Base-by-base conservation (phyloP, 37 sponge, comb jelly and placozoan species). In the Agelas oroides region DNA sequence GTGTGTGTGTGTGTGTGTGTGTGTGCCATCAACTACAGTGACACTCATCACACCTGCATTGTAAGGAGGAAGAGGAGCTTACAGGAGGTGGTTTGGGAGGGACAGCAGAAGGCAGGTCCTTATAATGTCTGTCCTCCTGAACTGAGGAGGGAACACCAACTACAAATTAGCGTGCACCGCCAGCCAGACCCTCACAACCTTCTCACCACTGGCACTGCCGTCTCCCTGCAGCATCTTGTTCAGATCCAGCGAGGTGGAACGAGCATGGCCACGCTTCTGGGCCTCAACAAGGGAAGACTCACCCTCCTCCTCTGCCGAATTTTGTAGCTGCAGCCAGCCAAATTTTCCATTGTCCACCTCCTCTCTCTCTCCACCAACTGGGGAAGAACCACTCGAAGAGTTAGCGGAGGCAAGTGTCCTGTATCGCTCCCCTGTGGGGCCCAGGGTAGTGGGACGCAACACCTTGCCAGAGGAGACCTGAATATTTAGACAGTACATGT, bases 1-100 rank as follows among this genome's bases (percentile, higher is more conserved):
- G n/a, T n/a, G n/a, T n/a, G n/a, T n/a, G n/a, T n/a, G n/a, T n/a
- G n/a, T n/a, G n/a, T n/a, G n/a, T n/a, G n/a, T n/a, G n/a, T n/a
- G n/a, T n/a, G n/a, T n/a, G n/a, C n/a, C n/a, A n/a, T n/a, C n/a
- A n/a, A n/a, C n/a, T n/a, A n/a, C n/a, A n/a, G n/a, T n/a, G n/a
- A n/a, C n/a, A n/a, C n/a, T n/a, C n/a, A n/a, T n/a, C n/a, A n/a
- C n/a, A n/a, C n/a, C n/a, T n/a, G n/a, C n/a, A n/a, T n/a, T n/a
- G n/a, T n/a, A n/a, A n/a, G n/a, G n/a, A n/a, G n/a, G n/a, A n/a
- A n/a, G n/a, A n/a, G n/a, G n/a, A n/a, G 75, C 90, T 83, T 39
- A 90, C 90, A 18, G 90, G 90, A 40, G 90, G 90, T 30, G 80
- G 90, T 66, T 78, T 90, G 32, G 90, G 90, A 55, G 90, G 90